phyloP scores from a whole-genome alignment of 1,140 invertebrate genomes.

The Drosophila fuyamai region DNA sequence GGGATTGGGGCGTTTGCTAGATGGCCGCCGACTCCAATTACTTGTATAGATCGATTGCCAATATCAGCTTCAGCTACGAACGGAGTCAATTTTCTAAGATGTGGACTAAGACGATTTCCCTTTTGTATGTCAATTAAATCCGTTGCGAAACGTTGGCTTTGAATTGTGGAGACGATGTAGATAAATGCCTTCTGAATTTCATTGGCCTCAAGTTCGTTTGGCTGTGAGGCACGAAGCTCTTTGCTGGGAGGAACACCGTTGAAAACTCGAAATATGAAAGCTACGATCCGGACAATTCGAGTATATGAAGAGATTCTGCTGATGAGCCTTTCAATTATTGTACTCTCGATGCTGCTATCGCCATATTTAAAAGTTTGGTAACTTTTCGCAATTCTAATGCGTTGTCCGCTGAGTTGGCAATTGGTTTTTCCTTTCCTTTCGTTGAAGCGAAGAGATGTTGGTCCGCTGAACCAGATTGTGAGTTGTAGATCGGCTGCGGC shows the following conservation, averaged over 20 bases:
- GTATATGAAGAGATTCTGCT: background rate
- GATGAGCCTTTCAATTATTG: background rate
- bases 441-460: background rate
- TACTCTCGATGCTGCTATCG: background rate
- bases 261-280: background rate
- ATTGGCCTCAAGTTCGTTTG: background rate
- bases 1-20: too few species aligned
- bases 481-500: background rate
- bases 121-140: too few species aligned
- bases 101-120: too few species aligned
- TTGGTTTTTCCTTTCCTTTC: background rate
- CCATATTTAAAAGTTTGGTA: background rate
- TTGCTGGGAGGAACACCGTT: conserved; percentile 1
- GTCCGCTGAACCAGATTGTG: background rate
- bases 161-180: conserved; percentile 1
- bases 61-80: too few species aligned
- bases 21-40: too few species aligned
- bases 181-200: conserved; percentile 1
- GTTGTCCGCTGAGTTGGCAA: background rate
- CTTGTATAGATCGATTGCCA: too few species aligned
- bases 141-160: conserved; percentile 3
- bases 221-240: conserved; percentile 1
- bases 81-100: too few species aligned
- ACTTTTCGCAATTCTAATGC: background rate
- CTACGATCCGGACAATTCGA: background rate